Base-by-base conservation (phyloP, 2,797 vertebrate species). In the Euthynnus affinis region DNA sequence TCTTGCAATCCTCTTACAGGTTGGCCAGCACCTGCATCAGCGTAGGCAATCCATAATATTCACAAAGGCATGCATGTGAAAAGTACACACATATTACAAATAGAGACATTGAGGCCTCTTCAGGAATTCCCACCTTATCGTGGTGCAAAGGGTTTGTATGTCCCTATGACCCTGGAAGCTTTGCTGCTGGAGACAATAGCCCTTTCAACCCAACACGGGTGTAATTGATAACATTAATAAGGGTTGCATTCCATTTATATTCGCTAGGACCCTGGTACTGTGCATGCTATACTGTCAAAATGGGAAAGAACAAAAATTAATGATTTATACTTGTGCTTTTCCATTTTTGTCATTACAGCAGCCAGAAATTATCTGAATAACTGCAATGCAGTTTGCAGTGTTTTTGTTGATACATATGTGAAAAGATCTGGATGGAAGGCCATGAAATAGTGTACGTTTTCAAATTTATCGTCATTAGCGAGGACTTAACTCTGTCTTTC, bases 1-100 rank as follows among this genome's bases (percentile, higher is more conserved):
- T 98, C 98, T 83, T 99, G 98, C 74, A 95, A 78, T 29, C 96
- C 96, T 49, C 94, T 97, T 2, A 94, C 94, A 95, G 98, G 98
- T 99, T 95, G 23, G 64, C 13, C 57, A 69, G 25, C 23, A 65
- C 27, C 20, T 42, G 1, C 34, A 87, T 88, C 29, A 61, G 14
- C 23, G 20, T 23, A 8, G 25, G 40, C 1, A 25, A 10, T 94
- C 94, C 95, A 93, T 53, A 61, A 49, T 65, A 65, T 42, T 46
- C 27, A 72, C 4, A 75, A 56, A 76, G 10, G 76, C 23, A 59
- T 23, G 42, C 14, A 60, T 29, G 55, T 62, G 51, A 13, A 46
- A 61, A 58, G 25, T 40, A 65, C 34, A 22, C 14, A 20, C 4
- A 32, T 51, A 51, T 56, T 20, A 29, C 40, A 61, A 27, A 57